Evolutionary conservation across 2,888 invertebrate genomes (phyloP), one percentile per base, ranked within the genome.

Genomic region (Leucophora obtusa): DNA sequence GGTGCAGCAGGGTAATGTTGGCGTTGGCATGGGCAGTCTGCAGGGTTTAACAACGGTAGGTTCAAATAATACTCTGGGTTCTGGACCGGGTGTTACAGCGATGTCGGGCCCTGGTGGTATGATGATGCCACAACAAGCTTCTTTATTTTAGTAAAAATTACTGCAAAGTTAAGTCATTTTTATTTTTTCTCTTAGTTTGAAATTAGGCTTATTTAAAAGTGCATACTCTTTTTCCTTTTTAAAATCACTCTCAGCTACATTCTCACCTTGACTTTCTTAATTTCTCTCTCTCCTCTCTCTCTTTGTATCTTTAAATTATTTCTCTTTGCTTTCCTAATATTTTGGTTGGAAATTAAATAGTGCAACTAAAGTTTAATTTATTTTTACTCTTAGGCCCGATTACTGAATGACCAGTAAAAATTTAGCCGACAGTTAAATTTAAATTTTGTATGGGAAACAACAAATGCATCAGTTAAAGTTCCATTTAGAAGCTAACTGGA

Each of bases 21-120:
- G 53, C 17, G 71, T 83, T 33, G 28, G 35, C 28, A 51, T 50
- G 33, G 60, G 38, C 58, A 71, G 43, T 50, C 59, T 70, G 33
- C 50, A 51, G 50, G 59, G 58, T 50, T 50, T 70, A 33, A 21
- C 59, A 47, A 50, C 83, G 86, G 15, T 6, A n/a, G 14, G 47
- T 86, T 56, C 66, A 56, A 66, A 81, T 60, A 81, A 77, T 70
- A 56, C 77, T 35, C 66, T 77, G 56, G 81, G 77, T 51, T 74
- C 81, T 63, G 82, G 78, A 4, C 56, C 79, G 8, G 82, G 75
- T 28, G 68, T 79, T 60, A 69, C 74, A 66, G 54, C 71, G 18
- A 72, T 79, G 71, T 69, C 85, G 71, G 88, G 86, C 74, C 84
- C 86, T 69, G 84, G 89, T 90, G 92, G 86, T 91, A 90, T 87